A percentile compares a stretch with the other conserved stretches of the same genome.
Conservation (phyloP, 1,140 invertebrate species). For the Bactericera cockerelli region DNA sequence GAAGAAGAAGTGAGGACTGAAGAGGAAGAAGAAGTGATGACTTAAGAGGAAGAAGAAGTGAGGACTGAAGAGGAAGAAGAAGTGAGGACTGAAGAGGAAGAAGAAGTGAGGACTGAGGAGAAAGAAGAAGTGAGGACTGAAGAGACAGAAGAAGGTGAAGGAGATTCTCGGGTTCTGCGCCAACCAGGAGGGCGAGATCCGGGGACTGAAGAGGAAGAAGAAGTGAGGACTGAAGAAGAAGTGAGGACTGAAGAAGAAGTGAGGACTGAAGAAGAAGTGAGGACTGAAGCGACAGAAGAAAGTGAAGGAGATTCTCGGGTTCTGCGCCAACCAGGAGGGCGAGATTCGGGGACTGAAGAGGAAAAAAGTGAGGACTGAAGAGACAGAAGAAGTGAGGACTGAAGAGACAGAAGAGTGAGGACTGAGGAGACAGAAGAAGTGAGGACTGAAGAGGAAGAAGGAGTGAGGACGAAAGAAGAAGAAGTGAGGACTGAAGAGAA, state of each 20-base stretch:
- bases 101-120: no score
- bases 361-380: conserved; percentile 22
- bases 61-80: neutral
- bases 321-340: conserved; percentile 15
- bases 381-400: conserved; percentile 21
- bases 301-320: conserved; percentile 33
- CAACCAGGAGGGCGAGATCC: neutral
- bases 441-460: neutral
- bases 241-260: no score
- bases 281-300: conserved; percentile 60
- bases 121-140: no score
- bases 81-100: neutral
- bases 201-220: no score
- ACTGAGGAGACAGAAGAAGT: neutral
- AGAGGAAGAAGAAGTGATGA: conserved; percentile 13
- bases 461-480: neutral
- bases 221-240: no score
- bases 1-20: conserved; percentile 21
- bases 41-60: neutral
- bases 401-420: conserved; percentile 19
- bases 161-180: neutral
- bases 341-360: conserved; percentile 22
- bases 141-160: no score
- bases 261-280: conserved; percentile 54
- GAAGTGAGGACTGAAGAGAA: no score